Evolutionary conservation across 2,113 vertebrate species (phyloP).

Genomic region (Gadus macrocephalus): DNA sequence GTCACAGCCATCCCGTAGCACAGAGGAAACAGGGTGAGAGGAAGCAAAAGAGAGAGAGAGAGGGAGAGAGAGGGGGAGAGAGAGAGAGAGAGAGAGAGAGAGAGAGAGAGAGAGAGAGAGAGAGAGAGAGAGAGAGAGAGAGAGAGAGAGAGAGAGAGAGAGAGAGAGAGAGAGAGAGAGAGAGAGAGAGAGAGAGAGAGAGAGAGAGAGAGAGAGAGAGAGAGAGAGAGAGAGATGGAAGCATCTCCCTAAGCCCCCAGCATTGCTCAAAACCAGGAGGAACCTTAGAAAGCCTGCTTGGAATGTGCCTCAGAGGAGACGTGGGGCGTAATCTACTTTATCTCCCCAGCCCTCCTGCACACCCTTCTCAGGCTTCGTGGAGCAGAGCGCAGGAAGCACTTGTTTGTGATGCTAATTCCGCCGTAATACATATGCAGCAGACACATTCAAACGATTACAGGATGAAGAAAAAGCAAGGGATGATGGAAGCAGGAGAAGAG

Average conservation of each 20-base stretch:
- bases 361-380: neutral
- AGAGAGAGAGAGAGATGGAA: constrained; percentile 16
- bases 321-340: constrained; percentile 56
- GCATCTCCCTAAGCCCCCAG: constrained; percentile 47
- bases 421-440: constrained; percentile 59
- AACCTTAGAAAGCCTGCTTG: constrained; percentile 46
- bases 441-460: constrained; percentile 44
- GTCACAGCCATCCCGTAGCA: constrained; percentile 26
- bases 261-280: constrained; percentile 35
- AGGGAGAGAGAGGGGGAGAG: neutral
- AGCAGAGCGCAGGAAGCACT: constrained; percentile 51
- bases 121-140: constrained; percentile 2
- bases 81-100: neutral
- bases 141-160: neutral
- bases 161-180: neutral
- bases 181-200: neutral
- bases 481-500: constrained; percentile 20
- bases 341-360: constrained; percentile 28
- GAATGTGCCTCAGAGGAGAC: neutral
- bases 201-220: neutral
- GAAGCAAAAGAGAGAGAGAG: neutral
- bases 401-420: constrained; percentile 66
- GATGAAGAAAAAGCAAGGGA: constrained; percentile 27
- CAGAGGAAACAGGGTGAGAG: neutral
- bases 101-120: neutral